These are phyloP conservation scores for Drosophila maculinotata DNA, from an alignment of 2,888 invertebrate species.

Conservation along the genomic window DNA sequence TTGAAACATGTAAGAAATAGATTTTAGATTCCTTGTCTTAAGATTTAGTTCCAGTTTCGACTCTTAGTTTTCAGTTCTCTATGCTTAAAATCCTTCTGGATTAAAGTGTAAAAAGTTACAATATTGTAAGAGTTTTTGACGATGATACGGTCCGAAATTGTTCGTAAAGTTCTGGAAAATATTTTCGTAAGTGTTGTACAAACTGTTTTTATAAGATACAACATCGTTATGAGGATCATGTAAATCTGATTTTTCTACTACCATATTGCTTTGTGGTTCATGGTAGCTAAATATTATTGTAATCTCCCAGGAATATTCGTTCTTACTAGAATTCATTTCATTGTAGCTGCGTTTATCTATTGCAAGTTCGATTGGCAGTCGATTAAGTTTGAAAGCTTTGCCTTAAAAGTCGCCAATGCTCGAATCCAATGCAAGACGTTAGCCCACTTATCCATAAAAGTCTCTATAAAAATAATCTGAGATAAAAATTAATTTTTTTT, in stretches of 20 bases:
- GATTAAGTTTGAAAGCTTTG: constrained; percentile 2
- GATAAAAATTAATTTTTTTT: constrained; percentile 55
- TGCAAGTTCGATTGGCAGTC: constrained; percentile 13
- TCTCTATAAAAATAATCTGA: constrained; percentile 36
- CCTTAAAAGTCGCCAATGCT: constrained; percentile 39
- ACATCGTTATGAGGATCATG: not conserved
- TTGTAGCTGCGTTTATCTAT: constrained; percentile 6
- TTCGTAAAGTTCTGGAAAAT: too few relatives aligned
- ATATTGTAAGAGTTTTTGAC: too few relatives aligned
- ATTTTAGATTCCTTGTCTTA: too few relatives aligned
- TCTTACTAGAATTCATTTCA: not conserved
- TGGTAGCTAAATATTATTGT: constrained; percentile 30
- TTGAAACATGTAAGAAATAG: too few relatives aligned
- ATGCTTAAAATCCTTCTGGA: too few relatives aligned
- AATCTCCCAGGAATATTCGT: constrained; percentile 14
- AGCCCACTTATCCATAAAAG: constrained; percentile 67
- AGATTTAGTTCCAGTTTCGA: too few relatives aligned
- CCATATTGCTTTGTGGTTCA: constrained; percentile 42
- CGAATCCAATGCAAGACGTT: constrained; percentile 54
- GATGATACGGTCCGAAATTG: too few relatives aligned
- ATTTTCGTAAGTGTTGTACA: too few relatives aligned
- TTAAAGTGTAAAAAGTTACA: not conserved
- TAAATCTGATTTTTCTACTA: not conserved
- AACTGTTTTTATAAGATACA: too few relatives aligned
- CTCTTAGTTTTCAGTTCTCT: too few relatives aligned